Conservation (phyloP, 2,797 vertebrate genomes). For the Lepidocolaptes lacrymiger region DNA sequence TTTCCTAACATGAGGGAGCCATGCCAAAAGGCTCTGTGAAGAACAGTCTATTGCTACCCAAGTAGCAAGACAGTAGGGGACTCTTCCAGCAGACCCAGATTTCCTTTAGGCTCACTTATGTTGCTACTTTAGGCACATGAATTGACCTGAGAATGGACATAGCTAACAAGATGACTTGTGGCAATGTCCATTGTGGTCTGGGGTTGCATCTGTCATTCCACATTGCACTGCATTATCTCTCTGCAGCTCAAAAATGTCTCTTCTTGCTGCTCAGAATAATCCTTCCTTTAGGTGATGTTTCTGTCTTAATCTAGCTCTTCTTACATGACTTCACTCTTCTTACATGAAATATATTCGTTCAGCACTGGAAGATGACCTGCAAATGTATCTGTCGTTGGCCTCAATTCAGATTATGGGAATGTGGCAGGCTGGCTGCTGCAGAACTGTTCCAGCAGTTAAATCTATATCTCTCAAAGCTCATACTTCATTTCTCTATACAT, state of each 20-base stretch:
- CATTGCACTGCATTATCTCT: neutral
- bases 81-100: neutral
- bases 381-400: neutral
- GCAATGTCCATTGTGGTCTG: neutral
- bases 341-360: neutral
- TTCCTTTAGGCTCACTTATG: neutral
- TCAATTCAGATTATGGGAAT: neutral
- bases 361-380: neutral
- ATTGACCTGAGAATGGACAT: neutral
- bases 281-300: conserved; percentile 6
- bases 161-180: neutral
- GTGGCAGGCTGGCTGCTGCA: neutral
- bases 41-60: fast-evolving
- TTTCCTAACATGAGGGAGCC: neutral
- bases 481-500: neutral
- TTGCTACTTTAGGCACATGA: neutral
- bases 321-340: neutral
- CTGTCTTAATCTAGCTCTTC: neutral
- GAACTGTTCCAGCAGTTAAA: neutral
- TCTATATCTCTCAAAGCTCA: neutral
- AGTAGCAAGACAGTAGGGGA: neutral
- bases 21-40: neutral
- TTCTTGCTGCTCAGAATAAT: neutral
- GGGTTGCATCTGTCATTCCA: neutral
- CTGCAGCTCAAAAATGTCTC: neutral